A percentile compares a stretch with the other conserved stretches of the same genome.
phyloP scores from a whole-genome alignment of 2,113 vertebrate genomes.

The Oryzias curvinotus region DNA sequence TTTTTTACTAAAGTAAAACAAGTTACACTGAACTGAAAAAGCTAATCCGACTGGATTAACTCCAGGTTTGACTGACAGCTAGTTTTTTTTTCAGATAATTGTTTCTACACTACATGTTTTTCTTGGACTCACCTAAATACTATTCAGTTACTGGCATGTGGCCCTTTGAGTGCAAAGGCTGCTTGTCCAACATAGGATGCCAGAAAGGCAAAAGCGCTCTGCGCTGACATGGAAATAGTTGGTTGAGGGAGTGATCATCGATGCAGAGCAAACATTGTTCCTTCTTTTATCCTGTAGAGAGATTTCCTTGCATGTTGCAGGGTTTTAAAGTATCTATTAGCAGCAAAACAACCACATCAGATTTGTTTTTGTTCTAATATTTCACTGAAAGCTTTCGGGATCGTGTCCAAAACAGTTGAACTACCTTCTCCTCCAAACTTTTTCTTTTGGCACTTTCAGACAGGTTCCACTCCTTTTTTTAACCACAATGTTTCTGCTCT shows the following conservation, averaged over 20 bases:
- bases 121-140: constrained; percentile 7
- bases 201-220: constrained; percentile 31
- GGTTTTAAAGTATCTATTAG: constrained; percentile 13
- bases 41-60: too few relatives aligned
- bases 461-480: not conserved
- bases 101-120: not conserved
- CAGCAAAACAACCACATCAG: constrained; percentile 3
- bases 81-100: constrained; percentile 37
- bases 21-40: too few relatives aligned
- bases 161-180: constrained; percentile 24
- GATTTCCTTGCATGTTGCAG: constrained; percentile 2
- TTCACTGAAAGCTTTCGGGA: not conserved
- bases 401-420: constrained; percentile 14
- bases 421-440: constrained; percentile 1
- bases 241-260: constrained; percentile 52
- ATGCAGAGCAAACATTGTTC: constrained; percentile 56
- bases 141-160: constrained; percentile 25
- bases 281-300: constrained; percentile 43
- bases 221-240: constrained; percentile 52
- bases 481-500: constrained; percentile 42
- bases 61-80: too few relatives aligned
- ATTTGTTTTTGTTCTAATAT: not conserved
- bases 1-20: too few relatives aligned
- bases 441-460: constrained; percentile 9
- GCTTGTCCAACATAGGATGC: constrained; percentile 46